These are phyloP conservation scores for Cynopterus sphinx DNA, from an alignment of 2,797 vertebrate species.

Conservation along the genomic window DNA sequence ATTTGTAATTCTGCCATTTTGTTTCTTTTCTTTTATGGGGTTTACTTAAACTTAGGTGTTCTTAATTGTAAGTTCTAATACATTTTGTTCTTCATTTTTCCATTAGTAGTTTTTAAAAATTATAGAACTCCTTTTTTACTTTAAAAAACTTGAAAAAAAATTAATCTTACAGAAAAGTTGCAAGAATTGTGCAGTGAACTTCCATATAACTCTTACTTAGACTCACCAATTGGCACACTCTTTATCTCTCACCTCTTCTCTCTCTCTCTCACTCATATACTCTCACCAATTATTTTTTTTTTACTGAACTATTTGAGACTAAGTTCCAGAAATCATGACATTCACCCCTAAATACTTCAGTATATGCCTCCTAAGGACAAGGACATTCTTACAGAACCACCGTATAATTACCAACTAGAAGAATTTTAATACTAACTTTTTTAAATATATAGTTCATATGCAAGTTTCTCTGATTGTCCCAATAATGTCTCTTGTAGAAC, in stretches of 20 bases:
- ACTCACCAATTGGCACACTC: background rate
- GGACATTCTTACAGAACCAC: background rate
- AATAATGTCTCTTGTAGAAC: background rate
- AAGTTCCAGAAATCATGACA: background rate
- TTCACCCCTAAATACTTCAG: background rate
- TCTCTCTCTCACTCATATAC: background rate
- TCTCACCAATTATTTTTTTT: background rate
- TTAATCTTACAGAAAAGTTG: background rate
- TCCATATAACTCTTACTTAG: background rate
- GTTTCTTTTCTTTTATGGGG: background rate
- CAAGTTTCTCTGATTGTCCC: background rate
- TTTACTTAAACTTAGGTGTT: background rate
- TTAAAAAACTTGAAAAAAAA: background rate
- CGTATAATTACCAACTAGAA: background rate
- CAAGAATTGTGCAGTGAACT: background rate
- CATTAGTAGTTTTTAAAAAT: background rate
- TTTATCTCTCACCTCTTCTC: background rate
- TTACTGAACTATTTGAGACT: background rate
- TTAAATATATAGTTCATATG: background rate
- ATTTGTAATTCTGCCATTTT: background rate
- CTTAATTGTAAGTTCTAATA: background rate
- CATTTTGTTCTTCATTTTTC: constrained; percentile 4
- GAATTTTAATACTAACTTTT: background rate
- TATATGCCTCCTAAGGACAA: background rate
- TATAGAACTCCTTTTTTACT: background rate